Base-by-base conservation (phyloP, 2,113 vertebrate genomes). In the Bufo gargarizans region DNA sequence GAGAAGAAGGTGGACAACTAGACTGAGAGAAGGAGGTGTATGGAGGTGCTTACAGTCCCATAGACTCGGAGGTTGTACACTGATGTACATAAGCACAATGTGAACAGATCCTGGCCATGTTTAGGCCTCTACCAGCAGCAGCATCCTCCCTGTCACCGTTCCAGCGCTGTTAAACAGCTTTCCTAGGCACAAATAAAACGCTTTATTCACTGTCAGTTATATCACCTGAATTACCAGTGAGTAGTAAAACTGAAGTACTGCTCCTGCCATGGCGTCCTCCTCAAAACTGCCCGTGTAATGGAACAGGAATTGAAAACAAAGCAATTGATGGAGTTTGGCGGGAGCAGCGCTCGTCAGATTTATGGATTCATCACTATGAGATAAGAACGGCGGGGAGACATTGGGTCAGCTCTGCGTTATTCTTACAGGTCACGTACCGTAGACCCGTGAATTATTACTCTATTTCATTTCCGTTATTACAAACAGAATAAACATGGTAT, bases 201-300 rank as follows among this genome's bases (percentile, higher is more conserved):
- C 17, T 76, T 76, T 49, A 49, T 76, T 76, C 45, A 49, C 72
- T 76, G 19, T 49, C 72, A 19, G 16, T 20, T 76, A 0, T 49
- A 76, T 76, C 72, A 49, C 72, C 45, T 74, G 47, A 76, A 76
- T 76, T 76, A 76, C 72, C 45, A 2, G 7, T 13, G 45, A 76
- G 47, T 49, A 76, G 72, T 76, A 76, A 76, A 76, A 76, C 72
- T 76, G 45, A 76, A 76, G 72, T 50, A 76, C 45, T 50, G 72
- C 1, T 14, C 72, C 69, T 50, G 72, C 72, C 20, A 19, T 50
- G 16, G 45, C 45, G 6, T 76, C 10, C 47, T 76, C 47, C 72
- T 8, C 16, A 19, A 76, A 20, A 76, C 72, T 49, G 72, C 17
- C 47, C 9, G 3, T 20, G 17, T 76, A 76, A 49, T 76, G 72